Evolutionary conservation across 2,888 invertebrate genomes (phyloP).

Genomic region (Deilephila porcellus): DNA sequence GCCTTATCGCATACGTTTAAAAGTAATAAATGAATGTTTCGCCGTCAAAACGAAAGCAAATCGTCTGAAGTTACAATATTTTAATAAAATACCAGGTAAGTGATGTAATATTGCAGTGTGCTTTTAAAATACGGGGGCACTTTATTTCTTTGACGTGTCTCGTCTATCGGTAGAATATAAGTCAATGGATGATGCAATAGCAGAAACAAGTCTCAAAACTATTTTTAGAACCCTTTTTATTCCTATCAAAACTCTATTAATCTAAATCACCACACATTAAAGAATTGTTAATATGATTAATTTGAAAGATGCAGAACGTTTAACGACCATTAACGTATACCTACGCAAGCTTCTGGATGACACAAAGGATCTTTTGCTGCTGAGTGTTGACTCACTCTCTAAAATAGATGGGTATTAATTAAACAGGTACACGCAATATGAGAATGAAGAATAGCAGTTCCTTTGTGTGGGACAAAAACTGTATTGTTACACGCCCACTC

Average conservation of each 20-base stretch:
- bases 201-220: not conserved
- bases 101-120: no score
- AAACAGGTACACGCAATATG: slow-evolving; percentile 9
- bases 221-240: not conserved
- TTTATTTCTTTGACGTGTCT: no score
- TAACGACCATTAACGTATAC: not conserved
- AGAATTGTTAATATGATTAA: not conserved
- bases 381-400: not conserved
- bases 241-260: not conserved
- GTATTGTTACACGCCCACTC: slow-evolving; percentile 18
- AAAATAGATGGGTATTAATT: slow-evolving; percentile 20
- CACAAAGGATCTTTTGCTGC: not conserved
- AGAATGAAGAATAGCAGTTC: slow-evolving; percentile 14
- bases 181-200: no score
- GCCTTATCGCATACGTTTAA: no score
- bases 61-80: no score
- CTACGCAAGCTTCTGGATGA: not conserved
- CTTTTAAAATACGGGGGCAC: no score
- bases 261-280: not conserved
- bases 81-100: no score
- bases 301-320: not conserved
- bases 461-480: slow-evolving; percentile 11
- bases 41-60: no score
- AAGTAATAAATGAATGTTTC: no score
- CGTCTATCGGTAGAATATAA: no score